phyloP scores from a whole-genome alignment of 2,888 invertebrate genomes.

The Acrobasis repandana region DNA sequence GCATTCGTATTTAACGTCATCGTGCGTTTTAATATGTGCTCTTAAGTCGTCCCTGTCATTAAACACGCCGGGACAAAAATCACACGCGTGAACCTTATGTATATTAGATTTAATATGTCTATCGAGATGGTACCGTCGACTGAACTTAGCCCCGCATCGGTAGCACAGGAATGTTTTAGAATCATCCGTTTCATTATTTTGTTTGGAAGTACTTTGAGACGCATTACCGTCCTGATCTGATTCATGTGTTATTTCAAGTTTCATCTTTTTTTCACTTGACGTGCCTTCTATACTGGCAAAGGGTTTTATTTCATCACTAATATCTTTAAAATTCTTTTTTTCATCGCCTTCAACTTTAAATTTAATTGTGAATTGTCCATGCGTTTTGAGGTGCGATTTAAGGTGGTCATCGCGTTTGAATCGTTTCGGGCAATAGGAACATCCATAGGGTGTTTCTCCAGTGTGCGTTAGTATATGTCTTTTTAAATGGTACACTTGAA shows the following conservation, averaged over 20 bases:
- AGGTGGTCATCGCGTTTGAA: constrained; percentile 3
- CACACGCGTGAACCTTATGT: neutral
- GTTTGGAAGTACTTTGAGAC: neutral
- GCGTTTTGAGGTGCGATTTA: neutral
- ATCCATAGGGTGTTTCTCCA: neutral
- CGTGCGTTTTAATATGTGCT: constrained; percentile 2
- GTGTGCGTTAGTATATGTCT: neutral
- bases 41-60: neutral
- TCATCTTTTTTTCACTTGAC: too few relatives aligned
- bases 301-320: neutral
- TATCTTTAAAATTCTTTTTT: neutral
- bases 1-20: constrained; percentile 1
- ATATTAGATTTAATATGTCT: constrained; percentile 2
- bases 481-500: neutral
- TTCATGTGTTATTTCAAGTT: too few relatives aligned
- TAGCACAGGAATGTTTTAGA: constrained; percentile 2
- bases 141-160: constrained; percentile 4
- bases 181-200: neutral
- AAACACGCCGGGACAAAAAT: constrained; percentile 1
- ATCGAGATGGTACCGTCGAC: neutral
- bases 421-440: neutral
- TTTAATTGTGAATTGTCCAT: neutral
- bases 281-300: neutral
- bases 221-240: neutral
- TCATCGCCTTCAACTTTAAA: neutral